A percentile compares a stretch with the other conserved stretches of the same genome.
These are phyloP conservation scores for Lasioglossum albipes DNA, from an alignment of 1,140 invertebrate genomes.

Conservation along the genomic window DNA sequence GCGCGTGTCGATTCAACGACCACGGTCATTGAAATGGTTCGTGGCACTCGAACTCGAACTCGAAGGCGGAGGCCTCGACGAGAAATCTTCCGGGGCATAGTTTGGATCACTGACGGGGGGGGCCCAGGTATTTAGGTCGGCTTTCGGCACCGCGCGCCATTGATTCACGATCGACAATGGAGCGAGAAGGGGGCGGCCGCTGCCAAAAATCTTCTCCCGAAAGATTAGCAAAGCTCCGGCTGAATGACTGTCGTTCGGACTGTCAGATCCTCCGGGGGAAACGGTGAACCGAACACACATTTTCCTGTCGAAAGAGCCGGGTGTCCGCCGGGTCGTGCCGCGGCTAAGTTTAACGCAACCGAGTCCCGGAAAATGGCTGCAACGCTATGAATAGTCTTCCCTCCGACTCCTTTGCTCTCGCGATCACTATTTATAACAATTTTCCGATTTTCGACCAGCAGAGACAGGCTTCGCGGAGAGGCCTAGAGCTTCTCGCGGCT, in stretches of 20 bases:
- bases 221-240: too few relatives aligned
- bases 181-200: background rate
- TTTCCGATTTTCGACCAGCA: conserved; percentile 38
- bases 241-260: background rate
- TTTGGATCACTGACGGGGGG: conserved; percentile 16
- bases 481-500: too few relatives aligned
- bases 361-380: conserved; percentile 74
- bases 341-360: conserved; percentile 70
- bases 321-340: conserved; percentile 51
- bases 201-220: too few relatives aligned
- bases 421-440: conserved; percentile 65
- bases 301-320: conserved; percentile 45
- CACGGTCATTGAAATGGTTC: conserved; percentile 21
- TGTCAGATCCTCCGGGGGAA: background rate
- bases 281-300: conserved; percentile 32
- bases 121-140: conserved; percentile 30
- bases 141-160: conserved; percentile 19
- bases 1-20: conserved; percentile 4
- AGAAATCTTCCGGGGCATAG: conserved; percentile 26
- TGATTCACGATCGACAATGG: conserved; percentile 37
- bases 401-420: conserved; percentile 66
- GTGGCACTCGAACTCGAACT: background rate
- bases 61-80: conserved; percentile 6
- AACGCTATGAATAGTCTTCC: conserved; percentile 71
- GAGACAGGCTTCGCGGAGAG: background rate